phyloP scores from a whole-genome alignment of 2,113 vertebrate species.

The Raja brachyura region DNA sequence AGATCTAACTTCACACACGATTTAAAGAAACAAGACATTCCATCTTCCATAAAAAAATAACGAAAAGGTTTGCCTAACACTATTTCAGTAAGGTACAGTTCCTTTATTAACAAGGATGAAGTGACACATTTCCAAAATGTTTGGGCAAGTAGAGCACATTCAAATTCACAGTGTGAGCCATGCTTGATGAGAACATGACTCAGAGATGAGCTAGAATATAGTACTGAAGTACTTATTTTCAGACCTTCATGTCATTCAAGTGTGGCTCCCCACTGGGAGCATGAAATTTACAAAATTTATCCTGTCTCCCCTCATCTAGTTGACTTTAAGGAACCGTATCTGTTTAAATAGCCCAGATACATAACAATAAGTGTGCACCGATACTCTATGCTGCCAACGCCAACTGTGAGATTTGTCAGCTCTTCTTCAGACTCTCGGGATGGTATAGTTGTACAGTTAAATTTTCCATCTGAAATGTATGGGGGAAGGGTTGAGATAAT shows the following conservation, averaged over 20 bases:
- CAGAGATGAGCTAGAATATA: background rate
- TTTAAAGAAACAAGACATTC: background rate
- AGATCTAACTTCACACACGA: background rate
- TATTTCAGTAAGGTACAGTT: background rate
- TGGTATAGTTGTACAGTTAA: background rate
- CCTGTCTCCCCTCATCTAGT: background rate
- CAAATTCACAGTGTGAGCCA: background rate
- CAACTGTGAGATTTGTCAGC: background rate
- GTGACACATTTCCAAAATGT: conserved; percentile 25
- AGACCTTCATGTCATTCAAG: background rate
- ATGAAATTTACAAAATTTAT: conserved; percentile 4
- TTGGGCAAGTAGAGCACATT: background rate
- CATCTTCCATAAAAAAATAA: background rate
- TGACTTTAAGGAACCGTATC: background rate
- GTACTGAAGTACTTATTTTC: background rate
- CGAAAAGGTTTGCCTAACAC: background rate
- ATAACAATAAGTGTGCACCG: background rate
- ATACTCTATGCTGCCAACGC: background rate
- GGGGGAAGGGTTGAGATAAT: background rate
- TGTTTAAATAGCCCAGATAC: conserved; percentile 12
- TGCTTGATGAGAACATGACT: background rate
- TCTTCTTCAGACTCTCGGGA: conserved; percentile 7
- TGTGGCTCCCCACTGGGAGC: background rate
- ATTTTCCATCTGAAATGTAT: background rate
- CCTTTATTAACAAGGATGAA: background rate